phyloP scores from a whole-genome alignment of 2,888 invertebrate genomes.

The Nasonovia ribisnigri region DNA sequence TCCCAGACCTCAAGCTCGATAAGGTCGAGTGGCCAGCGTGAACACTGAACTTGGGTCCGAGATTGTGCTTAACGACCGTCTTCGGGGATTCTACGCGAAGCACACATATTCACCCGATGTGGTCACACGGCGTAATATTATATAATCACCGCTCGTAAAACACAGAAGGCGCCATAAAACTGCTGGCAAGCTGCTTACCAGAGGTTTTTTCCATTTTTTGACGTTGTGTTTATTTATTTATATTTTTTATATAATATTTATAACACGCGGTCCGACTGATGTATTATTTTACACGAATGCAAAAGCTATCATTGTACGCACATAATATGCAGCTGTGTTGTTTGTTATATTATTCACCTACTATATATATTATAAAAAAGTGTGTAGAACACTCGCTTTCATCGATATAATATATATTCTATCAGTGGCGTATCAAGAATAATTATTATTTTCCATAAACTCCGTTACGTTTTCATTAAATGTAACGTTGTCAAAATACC shows the following conservation, averaged over 20 bases:
- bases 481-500: too few relatives aligned
- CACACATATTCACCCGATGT: background rate
- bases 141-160: slow-evolving; percentile 21
- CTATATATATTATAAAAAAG: background rate
- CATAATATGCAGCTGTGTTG: background rate
- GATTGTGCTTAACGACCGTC: background rate
- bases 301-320: background rate
- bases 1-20: background rate
- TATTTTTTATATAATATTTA: background rate
- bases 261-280: background rate
- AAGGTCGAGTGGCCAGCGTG: background rate
- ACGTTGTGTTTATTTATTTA: background rate
- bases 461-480: background rate
- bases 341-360: background rate
- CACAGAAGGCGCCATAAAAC: background rate
- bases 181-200: slow-evolving; percentile 17
- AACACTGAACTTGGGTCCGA: background rate
- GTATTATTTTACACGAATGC: background rate
- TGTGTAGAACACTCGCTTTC: background rate
- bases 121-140: background rate
- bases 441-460: background rate
- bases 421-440: background rate
- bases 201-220: background rate
- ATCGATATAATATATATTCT: background rate
- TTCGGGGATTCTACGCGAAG: background rate